Conservation (phyloP, 2,888 invertebrate species). For the Acanthococcus lagerstroemiae region DNA sequence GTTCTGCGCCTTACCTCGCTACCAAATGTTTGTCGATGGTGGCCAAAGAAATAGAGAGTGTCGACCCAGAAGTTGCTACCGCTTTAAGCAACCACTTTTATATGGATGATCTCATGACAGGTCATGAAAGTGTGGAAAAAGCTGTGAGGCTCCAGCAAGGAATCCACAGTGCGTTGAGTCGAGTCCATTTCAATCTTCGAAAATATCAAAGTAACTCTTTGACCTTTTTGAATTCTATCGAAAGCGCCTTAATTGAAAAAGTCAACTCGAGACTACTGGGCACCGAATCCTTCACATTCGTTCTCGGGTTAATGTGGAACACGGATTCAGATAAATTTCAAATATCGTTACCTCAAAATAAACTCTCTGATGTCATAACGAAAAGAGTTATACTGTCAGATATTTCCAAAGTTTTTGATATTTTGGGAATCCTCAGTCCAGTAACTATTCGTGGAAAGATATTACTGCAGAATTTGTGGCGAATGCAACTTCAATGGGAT, state of each 20-base stretch:
- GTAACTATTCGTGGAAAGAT: slow-evolving; percentile 36
- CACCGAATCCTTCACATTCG: not conserved
- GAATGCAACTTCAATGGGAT: slow-evolving; percentile 35
- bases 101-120: slow-evolving; percentile 39
- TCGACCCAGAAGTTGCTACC: slow-evolving; percentile 27
- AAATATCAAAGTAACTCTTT: slow-evolving; percentile 37
- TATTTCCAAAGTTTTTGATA: slow-evolving; percentile 36
- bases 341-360: not conserved
- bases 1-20: slow-evolving; percentile 39
- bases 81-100: slow-evolving; percentile 38
- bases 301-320: slow-evolving; percentile 32
- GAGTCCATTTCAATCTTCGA: slow-evolving; percentile 29
- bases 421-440: slow-evolving; percentile 36
- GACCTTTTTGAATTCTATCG: not conserved
- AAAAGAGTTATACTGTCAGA: slow-evolving; percentile 35
- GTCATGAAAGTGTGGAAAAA: slow-evolving; percentile 33
- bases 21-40: slow-evolving; percentile 36
- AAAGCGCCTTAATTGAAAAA: slow-evolving; percentile 9
- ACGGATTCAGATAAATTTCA: slow-evolving; percentile 21
- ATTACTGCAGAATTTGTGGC: slow-evolving; percentile 35
- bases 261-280: not conserved
- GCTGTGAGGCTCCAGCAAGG: slow-evolving; percentile 33
- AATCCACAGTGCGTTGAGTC: slow-evolving; percentile 27
- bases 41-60: slow-evolving; percentile 35
- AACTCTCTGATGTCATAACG: not conserved